Evolutionary conservation across 2,888 invertebrate genomes (phyloP), one percentile per base, ranked within the genome.

Genomic region (Antheraea yamamai): DNA sequence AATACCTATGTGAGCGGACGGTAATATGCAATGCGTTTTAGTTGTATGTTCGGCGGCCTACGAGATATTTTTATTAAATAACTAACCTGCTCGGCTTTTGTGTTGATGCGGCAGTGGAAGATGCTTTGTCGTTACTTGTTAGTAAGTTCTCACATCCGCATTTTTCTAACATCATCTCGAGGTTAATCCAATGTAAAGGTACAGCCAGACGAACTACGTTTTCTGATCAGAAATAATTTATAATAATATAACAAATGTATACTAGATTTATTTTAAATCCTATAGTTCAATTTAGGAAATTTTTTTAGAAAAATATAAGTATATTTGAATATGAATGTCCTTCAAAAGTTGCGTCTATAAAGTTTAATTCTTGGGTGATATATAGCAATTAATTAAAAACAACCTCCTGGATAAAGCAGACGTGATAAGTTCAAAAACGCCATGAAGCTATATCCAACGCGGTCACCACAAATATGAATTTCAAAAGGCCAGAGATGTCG

Each of bases 371-470:
- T 23, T 26, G n/a, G 26, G 51, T 73, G 64, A 51, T 61, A 26
- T 47, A 7, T 18, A 12, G 12, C 20, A 30, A 70, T 35, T 55
- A 23, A 3, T 64, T 16, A 55, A 39, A 39, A 16, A 51, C 76
- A 79, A 93, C 94, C 93, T 85, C 94, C 95, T 64, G 94, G 91
- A 80, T 93, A 93, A 2, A 94, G 87, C 18, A 95, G 79, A 61
- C 78, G 82, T 74, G 89, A 91, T 8, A 95, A 82, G 78, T 94
- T 88, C 61, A 94, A 77, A 74, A 88, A 89, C 0, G 88, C 90
- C 92, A 94, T 93, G 51, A 91, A 90, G 76, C 88, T 89, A 75
- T 83, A 88, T 51, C 87, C 85, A 7, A 83, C 84, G 12, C 77
- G 81, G 74, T 90, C 89, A 16, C 83, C 86, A 39, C 82, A 84